Conservation (phyloP, 2,113 vertebrate genomes). For the Otocyon megalotis region DNA sequence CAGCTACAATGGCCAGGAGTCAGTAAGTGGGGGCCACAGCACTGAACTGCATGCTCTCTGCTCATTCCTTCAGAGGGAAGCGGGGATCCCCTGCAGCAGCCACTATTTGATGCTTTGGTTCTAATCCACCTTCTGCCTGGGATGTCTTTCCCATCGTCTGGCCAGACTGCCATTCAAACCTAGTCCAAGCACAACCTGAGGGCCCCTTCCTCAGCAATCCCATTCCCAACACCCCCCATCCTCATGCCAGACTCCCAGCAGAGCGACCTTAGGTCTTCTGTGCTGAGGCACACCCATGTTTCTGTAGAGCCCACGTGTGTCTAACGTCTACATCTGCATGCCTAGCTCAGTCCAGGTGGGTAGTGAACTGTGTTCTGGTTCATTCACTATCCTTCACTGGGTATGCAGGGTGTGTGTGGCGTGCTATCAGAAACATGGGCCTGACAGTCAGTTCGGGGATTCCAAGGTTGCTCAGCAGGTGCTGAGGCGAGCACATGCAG, state of each 20-base stretch:
- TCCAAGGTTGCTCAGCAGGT: not conserved
- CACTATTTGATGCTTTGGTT: too few species aligned
- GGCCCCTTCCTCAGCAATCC: not conserved
- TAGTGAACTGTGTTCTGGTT: not conserved
- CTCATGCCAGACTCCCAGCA: fast-evolving
- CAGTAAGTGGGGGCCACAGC: fast-evolving
- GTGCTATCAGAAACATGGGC: not conserved
- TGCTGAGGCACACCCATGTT: not conserved
- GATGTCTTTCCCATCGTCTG: not conserved
- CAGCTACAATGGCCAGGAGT: not conserved
- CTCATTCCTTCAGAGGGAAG: not conserved
- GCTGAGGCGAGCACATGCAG: fast-evolving
- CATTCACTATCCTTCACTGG: not conserved
- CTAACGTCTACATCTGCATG: too few species aligned
- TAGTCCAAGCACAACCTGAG: not conserved
- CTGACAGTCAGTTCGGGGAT: fast-evolving
- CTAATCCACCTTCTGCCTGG: not conserved
- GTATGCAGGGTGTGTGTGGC: not conserved
- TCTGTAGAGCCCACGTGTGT: too few species aligned
- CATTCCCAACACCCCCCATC: not conserved
- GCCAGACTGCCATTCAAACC: not conserved
- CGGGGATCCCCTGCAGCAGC: not conserved
- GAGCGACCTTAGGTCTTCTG: too few species aligned
- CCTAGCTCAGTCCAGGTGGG: not conserved
- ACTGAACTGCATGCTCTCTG: not conserved